Evolutionary conservation across 2,888 invertebrate genomes (phyloP).

Genomic region (Notodonta ziczac): DNA sequence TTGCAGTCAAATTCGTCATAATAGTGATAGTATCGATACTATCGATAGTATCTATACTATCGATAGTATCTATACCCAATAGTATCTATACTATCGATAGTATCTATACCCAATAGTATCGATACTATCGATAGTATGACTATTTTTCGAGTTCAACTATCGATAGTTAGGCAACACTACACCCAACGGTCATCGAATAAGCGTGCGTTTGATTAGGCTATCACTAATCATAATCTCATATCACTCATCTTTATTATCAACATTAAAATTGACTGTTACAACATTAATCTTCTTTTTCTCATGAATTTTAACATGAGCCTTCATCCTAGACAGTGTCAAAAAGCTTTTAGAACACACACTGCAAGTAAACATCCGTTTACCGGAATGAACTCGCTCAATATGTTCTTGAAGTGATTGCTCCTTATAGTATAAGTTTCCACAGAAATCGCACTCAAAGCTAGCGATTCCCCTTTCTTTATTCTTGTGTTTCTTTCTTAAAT

Average conservation of each 20-base stretch:
- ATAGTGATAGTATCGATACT: no score
- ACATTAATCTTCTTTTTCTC: background rate
- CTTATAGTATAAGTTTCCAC: background rate
- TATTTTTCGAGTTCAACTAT: no score
- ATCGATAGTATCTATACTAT: no score
- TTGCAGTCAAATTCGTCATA: no score
- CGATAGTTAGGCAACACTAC: no score
- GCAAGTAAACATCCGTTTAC: background rate
- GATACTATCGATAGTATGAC: no score
- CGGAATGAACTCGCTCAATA: background rate
- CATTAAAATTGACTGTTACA: background rate
- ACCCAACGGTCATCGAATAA: no score
- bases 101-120: no score
- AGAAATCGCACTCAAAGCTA: background rate
- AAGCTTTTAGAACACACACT: background rate
- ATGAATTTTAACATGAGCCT: background rate
- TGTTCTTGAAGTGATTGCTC: background rate
- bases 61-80: no score
- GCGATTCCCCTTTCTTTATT: background rate
- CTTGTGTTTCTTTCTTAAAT: constrained; percentile 64
- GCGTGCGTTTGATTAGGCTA: no score
- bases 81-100: no score
- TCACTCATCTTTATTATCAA: background rate
- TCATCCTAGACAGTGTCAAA: background rate
- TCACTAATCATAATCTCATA: no score